Percentiles rank a stretch among this genome's conserved stretches.
phyloP scores from a whole-genome alignment of 1,140 invertebrate genomes.

The Neuroterus valhalla region DNA sequence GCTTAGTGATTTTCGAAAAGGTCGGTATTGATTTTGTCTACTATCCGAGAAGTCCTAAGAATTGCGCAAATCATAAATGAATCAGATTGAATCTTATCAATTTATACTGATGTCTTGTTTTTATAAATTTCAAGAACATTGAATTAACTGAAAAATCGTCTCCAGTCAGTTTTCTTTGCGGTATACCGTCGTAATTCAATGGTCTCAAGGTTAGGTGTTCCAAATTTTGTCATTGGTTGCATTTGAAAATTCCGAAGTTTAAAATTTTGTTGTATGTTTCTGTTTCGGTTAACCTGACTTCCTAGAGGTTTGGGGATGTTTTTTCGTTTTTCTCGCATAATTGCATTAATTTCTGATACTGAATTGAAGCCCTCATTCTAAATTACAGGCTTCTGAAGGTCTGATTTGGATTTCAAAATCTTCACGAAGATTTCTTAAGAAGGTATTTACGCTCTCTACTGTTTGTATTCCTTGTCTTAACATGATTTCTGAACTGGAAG shows the following conservation, averaged over 20 bases:
- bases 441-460: not conserved
- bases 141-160: no score
- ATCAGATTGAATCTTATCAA: slow-evolving; percentile 15
- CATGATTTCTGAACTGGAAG: no score
- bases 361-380: not conserved
- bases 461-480: not conserved
- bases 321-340: no score
- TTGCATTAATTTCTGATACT: not conserved
- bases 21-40: not conserved
- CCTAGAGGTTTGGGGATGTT: no score
- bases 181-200: not conserved
- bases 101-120: slow-evolving; percentile 37
- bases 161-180: no score
- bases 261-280: no score
- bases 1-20: slow-evolving; percentile 21
- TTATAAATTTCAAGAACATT: no score
- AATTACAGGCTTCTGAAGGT: not conserved
- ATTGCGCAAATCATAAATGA: not conserved
- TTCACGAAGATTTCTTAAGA: not conserved
- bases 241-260: no score
- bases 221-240: not conserved
- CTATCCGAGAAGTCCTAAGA: no score
- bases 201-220: not conserved
- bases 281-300: no score
- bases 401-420: not conserved